Evolutionary conservation across 1,140 invertebrate genomes (phyloP).

Genomic region (Leptopilina clavipes): DNA sequence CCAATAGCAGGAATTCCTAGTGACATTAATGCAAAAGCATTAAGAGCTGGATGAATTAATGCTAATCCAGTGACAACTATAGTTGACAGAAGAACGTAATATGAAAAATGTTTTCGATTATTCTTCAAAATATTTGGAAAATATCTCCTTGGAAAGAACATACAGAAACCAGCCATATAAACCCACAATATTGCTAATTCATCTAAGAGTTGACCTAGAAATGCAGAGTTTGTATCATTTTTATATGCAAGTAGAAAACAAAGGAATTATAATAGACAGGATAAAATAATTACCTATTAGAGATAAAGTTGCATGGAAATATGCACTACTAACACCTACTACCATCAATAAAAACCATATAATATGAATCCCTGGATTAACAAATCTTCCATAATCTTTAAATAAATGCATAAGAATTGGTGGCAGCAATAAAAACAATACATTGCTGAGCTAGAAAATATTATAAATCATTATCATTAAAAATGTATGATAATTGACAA

Average conservation of each 20-base stretch:
- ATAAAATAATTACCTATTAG: constrained; percentile 78
- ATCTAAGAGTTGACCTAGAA: constrained; percentile 83
- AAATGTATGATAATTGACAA: neutral
- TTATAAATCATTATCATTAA: constrained; percentile 42
- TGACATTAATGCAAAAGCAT: constrained; percentile 87
- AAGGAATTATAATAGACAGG: neutral
- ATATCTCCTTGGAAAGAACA: constrained; percentile 83
- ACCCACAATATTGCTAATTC: constrained; percentile 89
- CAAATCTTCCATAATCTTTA: constrained; percentile 82
- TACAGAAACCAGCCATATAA: constrained; percentile 83
- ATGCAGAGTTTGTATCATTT: constrained; percentile 42
- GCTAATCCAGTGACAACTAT: constrained; percentile 80
- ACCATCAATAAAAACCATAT: constrained; percentile 86
- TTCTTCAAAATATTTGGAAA: constrained; percentile 81
- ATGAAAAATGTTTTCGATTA: constrained; percentile 78
- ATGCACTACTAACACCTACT: constrained; percentile 86
- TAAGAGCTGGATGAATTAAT: constrained; percentile 83
- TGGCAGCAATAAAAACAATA: constrained; percentile 85
- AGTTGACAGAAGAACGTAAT: constrained; percentile 77
- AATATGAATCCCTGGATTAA: constrained; percentile 84
- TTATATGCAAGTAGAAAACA: neutral
- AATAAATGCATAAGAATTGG: constrained; percentile 85
- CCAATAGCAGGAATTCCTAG: constrained; percentile 81
- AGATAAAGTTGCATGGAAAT: constrained; percentile 89
- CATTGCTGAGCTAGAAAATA: constrained; percentile 83